phyloP scores from a whole-genome alignment of 2,888 invertebrate species.

The Eustalomyia histrio region DNA sequence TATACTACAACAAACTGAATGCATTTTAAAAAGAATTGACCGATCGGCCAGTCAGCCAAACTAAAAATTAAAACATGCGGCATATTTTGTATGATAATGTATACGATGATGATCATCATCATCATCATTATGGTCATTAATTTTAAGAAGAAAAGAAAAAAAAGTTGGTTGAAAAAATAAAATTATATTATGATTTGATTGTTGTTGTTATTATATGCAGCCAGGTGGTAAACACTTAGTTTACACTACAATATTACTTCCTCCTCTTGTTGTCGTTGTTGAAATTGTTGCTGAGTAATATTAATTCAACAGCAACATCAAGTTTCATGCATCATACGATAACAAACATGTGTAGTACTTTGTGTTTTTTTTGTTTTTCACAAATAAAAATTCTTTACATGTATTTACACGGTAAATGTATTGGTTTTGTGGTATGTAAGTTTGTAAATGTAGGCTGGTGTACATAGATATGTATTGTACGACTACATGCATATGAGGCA shows the following conservation, averaged over 20 bases:
- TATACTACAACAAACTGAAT: slow-evolving; percentile 19
- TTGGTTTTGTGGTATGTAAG: not conserved
- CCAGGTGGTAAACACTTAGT: slow-evolving; percentile 35
- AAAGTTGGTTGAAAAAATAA: not conserved
- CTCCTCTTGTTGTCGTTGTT: slow-evolving; percentile 5
- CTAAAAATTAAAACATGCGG: slow-evolving; percentile 26
- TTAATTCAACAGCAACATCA: slow-evolving; percentile 11
- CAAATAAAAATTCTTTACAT: not conserved
- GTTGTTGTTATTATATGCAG: slow-evolving; percentile 3
- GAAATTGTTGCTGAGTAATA: slow-evolving; percentile 18
- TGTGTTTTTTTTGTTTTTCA: slow-evolving; percentile 2
- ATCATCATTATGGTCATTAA: slow-evolving; percentile 16
- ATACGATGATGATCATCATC: slow-evolving; percentile 20
- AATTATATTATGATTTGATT: slow-evolving; percentile 9
- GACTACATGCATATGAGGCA: not conserved
- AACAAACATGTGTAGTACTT: not conserved
- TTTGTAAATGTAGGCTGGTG: not conserved
- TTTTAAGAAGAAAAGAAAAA: not conserved
- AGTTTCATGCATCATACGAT: slow-evolving; percentile 17
- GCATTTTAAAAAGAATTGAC: slow-evolving; percentile 13
- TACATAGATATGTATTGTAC: not conserved
- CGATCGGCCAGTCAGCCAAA: slow-evolving; percentile 4
- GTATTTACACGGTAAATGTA: not conserved
- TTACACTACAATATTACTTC: slow-evolving; percentile 37
- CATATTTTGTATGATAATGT: slow-evolving; percentile 12